Evolutionary conservation across 2,797 vertebrate species (phyloP).

Genomic region (Falco berigora): DNA sequence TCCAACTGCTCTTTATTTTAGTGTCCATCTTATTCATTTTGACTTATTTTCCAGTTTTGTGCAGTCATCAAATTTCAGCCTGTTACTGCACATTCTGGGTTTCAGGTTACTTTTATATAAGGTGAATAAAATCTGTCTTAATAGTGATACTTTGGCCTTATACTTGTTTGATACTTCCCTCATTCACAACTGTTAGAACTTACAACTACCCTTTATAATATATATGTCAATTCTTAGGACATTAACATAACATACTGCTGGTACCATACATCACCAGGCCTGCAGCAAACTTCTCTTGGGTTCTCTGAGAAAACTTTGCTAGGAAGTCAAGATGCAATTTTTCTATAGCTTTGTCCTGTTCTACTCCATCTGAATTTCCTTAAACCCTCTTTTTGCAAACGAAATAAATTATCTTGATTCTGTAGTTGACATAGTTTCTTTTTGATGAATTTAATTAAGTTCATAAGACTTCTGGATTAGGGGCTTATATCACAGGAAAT

Average conservation of each 20-base stretch:
- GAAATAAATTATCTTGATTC: not conserved
- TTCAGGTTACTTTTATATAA: slow-evolving; percentile 41
- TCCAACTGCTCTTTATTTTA: slow-evolving; percentile 51
- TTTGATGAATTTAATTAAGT: slow-evolving; percentile 40
- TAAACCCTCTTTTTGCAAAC: not conserved
- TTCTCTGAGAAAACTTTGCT: not conserved
- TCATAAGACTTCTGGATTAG: slow-evolving; percentile 18
- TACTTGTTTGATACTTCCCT: slow-evolving; percentile 3
- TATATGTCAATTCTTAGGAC: slow-evolving; percentile 31
- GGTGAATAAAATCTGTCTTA: slow-evolving; percentile 43
- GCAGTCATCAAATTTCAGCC: slow-evolving; percentile 57
- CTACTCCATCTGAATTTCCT: slow-evolving; percentile 4
- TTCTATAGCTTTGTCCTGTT: not conserved
- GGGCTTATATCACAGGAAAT: not conserved
- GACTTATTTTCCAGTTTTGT: slow-evolving; percentile 59
- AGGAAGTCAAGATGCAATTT: not conserved
- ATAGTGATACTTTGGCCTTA: slow-evolving; percentile 51
- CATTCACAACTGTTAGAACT: slow-evolving; percentile 6
- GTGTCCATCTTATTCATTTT: slow-evolving; percentile 44
- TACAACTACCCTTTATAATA: slow-evolving; percentile 38
- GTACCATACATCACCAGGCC: not conserved
- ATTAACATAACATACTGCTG: slow-evolving; percentile 27
- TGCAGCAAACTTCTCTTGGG: not conserved
- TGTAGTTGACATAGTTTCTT: not conserved
- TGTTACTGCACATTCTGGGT: slow-evolving; percentile 31